Evolutionary conservation across 2,888 invertebrate species (phyloP), one percentile per base, ranked within the genome.

Genomic region (Mimachlamys varia): DNA sequence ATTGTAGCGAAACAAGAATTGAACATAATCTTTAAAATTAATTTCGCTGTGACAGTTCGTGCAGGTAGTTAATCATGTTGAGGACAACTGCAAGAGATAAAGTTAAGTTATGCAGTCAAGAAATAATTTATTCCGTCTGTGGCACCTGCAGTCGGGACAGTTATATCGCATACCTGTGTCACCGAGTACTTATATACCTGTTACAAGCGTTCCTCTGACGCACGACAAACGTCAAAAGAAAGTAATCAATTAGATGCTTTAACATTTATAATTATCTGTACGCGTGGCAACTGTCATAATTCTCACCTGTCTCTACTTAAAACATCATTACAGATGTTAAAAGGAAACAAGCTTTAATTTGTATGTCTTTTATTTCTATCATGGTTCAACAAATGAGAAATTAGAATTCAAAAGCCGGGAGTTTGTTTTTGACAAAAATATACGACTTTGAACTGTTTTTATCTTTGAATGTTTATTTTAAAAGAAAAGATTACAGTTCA

Each of bases 11-110:
- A 76, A 76, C 76, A 76, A 76, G 76, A 76, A 76, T 33, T 76
- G 76, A 76, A 76, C 76, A 33, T 76, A 76, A 76, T 76, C 76
- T 76, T 76, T 76, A 76, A 76, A 76, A 76, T 76, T 33, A 76
- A 76, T 76, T 76, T 76, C 19, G 10, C 27, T 76, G 27, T 76
- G 76, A 76, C 76, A 76, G 76, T 33, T 76, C 76, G 76, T 76
- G 76, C 76, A 76, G 76, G 76, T 76, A 33, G 27, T 76, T 76
- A 33, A 76, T 76, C 76, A 76, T 76, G 27, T 27, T 27, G 27
- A 1, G 76, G 76, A 76, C 76, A 76, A 76, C 76, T 76, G 76
- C 76, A 76, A 12, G 76, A 27, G 76, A 76, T 76, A 76, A 76
- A 76, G 33, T 76, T 27, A 76, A 76, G 76, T 76, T 22, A 76